phyloP scores from a whole-genome alignment of 2,797 vertebrate species.

The Anabas testudineus region DNA sequence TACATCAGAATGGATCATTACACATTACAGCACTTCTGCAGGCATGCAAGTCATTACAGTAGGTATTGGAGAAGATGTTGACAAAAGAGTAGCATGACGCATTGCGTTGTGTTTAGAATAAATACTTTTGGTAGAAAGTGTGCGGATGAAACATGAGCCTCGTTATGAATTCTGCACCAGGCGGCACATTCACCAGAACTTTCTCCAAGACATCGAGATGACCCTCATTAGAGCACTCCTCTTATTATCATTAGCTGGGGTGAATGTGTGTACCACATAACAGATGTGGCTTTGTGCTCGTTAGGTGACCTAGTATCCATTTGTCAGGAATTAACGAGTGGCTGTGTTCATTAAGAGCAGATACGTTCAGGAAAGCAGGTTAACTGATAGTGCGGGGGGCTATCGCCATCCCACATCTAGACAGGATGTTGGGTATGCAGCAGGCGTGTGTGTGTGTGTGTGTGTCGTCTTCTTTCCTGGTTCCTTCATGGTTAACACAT shows the following conservation, averaged over 20 bases:
- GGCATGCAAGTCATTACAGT: slow-evolving; percentile 48
- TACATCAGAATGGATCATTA: slow-evolving; percentile 61
- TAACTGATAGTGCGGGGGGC: slow-evolving; percentile 39
- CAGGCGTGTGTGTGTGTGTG: neutral
- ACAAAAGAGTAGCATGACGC: slow-evolving; percentile 27
- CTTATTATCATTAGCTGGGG: slow-evolving; percentile 49
- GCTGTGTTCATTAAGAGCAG: slow-evolving; percentile 63
- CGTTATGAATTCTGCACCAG: slow-evolving; percentile 43
- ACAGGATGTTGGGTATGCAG: slow-evolving; percentile 2
- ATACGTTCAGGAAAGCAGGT: slow-evolving; percentile 41
- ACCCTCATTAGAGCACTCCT: slow-evolving; percentile 52
- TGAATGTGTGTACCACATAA: slow-evolving; percentile 29
- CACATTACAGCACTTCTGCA: slow-evolving; percentile 53
- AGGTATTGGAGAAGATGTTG: slow-evolving; percentile 14
- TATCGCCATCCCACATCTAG: slow-evolving; percentile 12
- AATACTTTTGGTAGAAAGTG: slow-evolving; percentile 4
- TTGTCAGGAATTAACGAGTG: slow-evolving; percentile 61
- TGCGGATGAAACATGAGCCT: slow-evolving; percentile 12
- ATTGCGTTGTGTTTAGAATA: slow-evolving; percentile 36
- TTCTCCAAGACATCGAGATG: slow-evolving; percentile 27
- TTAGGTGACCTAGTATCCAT: slow-evolving; percentile 42
- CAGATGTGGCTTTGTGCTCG: slow-evolving; percentile 33
- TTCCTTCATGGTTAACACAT: slow-evolving; percentile 17
- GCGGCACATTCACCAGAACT: slow-evolving; percentile 11
- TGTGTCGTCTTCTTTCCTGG: neutral